These are phyloP conservation scores for Phodopus roborovskii DNA, from an alignment of 2,113 vertebrate genomes.

Conservation along the genomic window DNA sequence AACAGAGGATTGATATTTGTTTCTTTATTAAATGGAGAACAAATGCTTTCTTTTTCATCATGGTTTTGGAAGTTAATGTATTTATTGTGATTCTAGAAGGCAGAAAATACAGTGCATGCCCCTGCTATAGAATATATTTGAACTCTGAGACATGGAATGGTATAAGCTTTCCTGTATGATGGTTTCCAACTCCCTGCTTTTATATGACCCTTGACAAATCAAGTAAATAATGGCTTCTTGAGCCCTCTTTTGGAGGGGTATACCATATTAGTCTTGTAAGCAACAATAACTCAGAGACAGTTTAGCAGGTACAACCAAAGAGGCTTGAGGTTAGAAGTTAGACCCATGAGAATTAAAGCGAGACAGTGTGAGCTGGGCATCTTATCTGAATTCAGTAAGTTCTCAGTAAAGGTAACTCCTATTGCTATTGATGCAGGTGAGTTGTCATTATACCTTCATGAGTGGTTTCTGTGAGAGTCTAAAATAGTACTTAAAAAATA, in stretches of 20 bases:
- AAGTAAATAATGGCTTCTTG: conserved; percentile 21
- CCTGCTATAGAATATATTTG: not conserved
- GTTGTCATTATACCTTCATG: conserved; percentile 25
- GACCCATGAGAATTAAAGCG: not conserved
- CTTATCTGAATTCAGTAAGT: not conserved
- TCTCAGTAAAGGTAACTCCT: not conserved
- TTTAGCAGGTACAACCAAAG: not conserved
- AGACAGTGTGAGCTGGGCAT: not conserved
- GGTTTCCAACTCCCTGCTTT: conserved; percentile 49
- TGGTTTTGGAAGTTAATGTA: conserved; percentile 21
- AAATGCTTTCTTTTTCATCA: conserved; percentile 15
- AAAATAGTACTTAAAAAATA: conserved; percentile 25
- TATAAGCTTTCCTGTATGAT: not conserved
- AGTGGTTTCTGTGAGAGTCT: conserved; percentile 31
- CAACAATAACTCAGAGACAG: not conserved
- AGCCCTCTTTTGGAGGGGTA: not conserved
- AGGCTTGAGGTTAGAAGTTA: not conserved
- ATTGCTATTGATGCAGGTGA: not conserved
- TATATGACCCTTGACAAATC: not conserved
- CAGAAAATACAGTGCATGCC: not conserved
- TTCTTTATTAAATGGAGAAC: not conserved
- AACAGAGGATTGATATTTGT: not conserved
- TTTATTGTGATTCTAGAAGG: conserved; percentile 30
- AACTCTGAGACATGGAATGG: not conserved
- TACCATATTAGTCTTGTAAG: not conserved